Percentiles rank a stretch among this genome's conserved stretches.
Conservation (phyloP, 2,888 invertebrate genomes). For the Charanyca ferruginea region DNA sequence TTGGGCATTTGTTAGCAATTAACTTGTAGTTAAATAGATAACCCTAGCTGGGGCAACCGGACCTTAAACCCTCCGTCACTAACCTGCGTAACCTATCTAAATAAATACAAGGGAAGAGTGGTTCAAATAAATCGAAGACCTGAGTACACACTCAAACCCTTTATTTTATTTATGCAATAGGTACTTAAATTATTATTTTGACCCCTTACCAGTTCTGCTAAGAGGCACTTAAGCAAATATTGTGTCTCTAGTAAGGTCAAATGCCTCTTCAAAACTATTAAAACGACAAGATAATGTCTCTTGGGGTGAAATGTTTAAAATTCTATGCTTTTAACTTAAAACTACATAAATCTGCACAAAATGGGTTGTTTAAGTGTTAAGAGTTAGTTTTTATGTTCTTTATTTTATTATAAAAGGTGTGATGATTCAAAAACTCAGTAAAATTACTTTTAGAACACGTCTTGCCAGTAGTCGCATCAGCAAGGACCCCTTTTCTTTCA, state of each 20-base stretch:
- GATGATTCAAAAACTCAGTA: too few relatives aligned
- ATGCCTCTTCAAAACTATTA: conserved; percentile 27
- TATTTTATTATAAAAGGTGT: too few relatives aligned
- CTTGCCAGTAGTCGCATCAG: too few relatives aligned
- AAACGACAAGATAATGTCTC: conserved; percentile 8
- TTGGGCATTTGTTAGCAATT: not conserved
- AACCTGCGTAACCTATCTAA: conserved; percentile 10
- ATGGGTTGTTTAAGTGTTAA: not conserved
- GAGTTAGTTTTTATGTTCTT: not conserved
- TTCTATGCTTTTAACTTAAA: not conserved
- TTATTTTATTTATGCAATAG: conserved; percentile 49
- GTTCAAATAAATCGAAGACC: conserved; percentile 35
- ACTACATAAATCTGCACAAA: not conserved
- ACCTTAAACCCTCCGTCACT: not conserved
- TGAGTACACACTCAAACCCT: conserved; percentile 38
- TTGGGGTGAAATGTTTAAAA: conserved; percentile 8
- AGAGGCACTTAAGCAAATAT: conserved; percentile 37
- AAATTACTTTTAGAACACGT: too few relatives aligned
- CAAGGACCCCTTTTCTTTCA: too few relatives aligned
- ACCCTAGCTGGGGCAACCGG: not conserved
- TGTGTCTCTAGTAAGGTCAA: conserved; percentile 23
- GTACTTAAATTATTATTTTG: conserved; percentile 49
- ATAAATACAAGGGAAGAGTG: conserved; percentile 27
- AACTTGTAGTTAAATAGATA: not conserved
- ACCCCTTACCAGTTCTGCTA: conserved; percentile 25